Evolutionary conservation across 2,113 vertebrate species (phyloP).

Genomic region (Pao palembangensis): DNA sequence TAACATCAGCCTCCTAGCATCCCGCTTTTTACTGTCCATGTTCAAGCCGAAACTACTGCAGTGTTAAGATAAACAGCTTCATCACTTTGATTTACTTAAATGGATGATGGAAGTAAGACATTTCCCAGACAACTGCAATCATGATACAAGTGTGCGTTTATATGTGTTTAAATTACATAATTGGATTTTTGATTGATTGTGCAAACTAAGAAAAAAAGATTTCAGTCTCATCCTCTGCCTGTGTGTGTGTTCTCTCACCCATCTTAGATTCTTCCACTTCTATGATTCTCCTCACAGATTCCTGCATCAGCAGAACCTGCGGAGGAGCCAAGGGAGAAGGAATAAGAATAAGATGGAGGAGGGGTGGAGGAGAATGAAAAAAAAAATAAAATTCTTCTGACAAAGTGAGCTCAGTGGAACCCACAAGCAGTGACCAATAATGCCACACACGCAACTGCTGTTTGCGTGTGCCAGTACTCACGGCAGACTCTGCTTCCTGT

Average conservation of each 20-base stretch:
- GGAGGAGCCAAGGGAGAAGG: conserved; percentile 30
- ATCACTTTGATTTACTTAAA: conserved; percentile 18
- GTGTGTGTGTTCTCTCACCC: conserved; percentile 75
- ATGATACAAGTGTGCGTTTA: conserved; percentile 2
- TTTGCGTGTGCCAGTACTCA: conserved; percentile 68
- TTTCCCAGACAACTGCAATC: conserved; percentile 5
- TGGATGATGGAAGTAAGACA: conserved; percentile 27
- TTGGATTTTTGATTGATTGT: conserved; percentile 29
- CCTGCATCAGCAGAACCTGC: conserved; percentile 95
- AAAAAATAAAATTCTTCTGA: conserved; percentile 24
- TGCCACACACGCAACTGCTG: conserved; percentile 22
- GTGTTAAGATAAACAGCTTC: conserved; percentile 10
- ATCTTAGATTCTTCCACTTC: conserved; percentile 93
- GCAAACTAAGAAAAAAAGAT: conserved; percentile 29
- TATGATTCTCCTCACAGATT: conserved; percentile 92
- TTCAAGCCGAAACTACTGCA: no score
- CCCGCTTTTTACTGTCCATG: no score
- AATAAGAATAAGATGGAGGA: conserved; percentile 1
- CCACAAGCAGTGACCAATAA: conserved; percentile 45
- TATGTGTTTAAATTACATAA: conserved; percentile 39
- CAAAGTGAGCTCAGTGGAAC: conserved; percentile 28
- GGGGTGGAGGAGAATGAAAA: conserved; percentile 19
- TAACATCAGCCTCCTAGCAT: no score
- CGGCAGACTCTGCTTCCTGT: conserved; percentile 92
- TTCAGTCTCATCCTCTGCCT: conserved; percentile 13